phyloP scores from a whole-genome alignment of 2,113 vertebrate species.

The Anhinga anhinga region DNA sequence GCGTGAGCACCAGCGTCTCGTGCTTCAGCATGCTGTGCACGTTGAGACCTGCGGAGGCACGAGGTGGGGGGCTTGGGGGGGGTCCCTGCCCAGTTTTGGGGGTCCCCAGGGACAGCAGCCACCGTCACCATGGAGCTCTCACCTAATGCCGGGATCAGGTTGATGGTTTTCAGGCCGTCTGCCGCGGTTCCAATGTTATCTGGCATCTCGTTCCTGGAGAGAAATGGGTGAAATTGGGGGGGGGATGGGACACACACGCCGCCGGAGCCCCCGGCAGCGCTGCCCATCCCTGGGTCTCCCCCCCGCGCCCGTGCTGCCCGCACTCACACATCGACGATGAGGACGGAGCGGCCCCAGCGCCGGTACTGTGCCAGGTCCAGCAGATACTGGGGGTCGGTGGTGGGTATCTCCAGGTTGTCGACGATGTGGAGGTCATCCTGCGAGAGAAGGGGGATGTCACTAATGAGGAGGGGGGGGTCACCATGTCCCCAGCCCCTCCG shows the following conservation, averaged over 20 bases:
- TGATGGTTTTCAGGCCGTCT: constrained; percentile 77
- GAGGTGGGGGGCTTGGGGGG: neutral
- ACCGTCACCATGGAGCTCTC: neutral
- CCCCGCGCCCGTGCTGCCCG: neutral
- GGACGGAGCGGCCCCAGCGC: constrained; percentile 82
- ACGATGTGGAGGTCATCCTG: constrained; percentile 84
- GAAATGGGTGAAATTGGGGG: neutral
- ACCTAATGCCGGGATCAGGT: constrained; percentile 85
- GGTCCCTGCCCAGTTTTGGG: too few relatives aligned
- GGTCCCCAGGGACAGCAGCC: too few relatives aligned
- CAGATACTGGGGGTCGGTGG: constrained; percentile 81
- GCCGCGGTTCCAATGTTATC: constrained; percentile 78
- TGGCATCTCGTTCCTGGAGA: constrained; percentile 76
- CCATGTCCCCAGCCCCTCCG: fast-evolving
- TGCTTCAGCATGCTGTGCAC: constrained; percentile 90
- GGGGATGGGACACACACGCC: too few relatives aligned
- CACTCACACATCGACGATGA: constrained; percentile 86
- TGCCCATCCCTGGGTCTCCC: neutral
- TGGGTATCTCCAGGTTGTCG: constrained; percentile 83
- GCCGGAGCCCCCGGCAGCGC: neutral
- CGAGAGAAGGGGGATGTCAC: too few relatives aligned
- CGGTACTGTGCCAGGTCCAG: constrained; percentile 75
- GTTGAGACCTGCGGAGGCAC: constrained; percentile 78
- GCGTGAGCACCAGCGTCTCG: constrained; percentile 80
- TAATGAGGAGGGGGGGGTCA: neutral